Evolutionary conservation across 2,797 vertebrate species (phyloP).

Genomic region (Spea hammondii): DNA sequence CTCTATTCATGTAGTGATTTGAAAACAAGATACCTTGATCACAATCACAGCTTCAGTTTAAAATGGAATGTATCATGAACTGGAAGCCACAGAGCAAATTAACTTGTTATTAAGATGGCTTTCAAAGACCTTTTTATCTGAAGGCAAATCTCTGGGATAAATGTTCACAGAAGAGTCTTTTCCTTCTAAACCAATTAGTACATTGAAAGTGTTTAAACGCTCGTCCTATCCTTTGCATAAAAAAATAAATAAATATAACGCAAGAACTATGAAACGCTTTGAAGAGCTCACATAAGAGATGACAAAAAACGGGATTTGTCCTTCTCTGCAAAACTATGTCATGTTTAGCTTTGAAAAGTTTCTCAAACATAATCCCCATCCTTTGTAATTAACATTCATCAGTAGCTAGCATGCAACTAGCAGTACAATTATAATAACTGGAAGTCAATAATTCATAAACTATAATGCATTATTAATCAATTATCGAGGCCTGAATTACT

Average conservation of each 20-base stretch:
- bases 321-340: slow-evolving; percentile 56
- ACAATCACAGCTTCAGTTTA: slow-evolving; percentile 18
- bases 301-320: slow-evolving; percentile 59
- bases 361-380: slow-evolving; percentile 53
- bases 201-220: slow-evolving; percentile 9
- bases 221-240: slow-evolving; percentile 34
- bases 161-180: slow-evolving; percentile 38
- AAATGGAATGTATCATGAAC: slow-evolving; percentile 29
- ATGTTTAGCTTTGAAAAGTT: slow-evolving; percentile 62
- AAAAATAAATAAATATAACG: slow-evolving; percentile 12
- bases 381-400: slow-evolving; percentile 69
- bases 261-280: slow-evolving; percentile 33
- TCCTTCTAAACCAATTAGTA: slow-evolving; percentile 46
- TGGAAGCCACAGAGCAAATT: slow-evolving; percentile 32
- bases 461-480: slow-evolving; percentile 81
- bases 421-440: slow-evolving; percentile 69
- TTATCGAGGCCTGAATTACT: slow-evolving; percentile 73
- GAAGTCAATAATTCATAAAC: slow-evolving; percentile 78
- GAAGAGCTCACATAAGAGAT: slow-evolving; percentile 55
- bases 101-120: slow-evolving; percentile 36
- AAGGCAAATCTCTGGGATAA: slow-evolving; percentile 42
- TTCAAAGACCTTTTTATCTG: slow-evolving; percentile 42
- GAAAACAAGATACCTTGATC: background rate
- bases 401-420: slow-evolving; percentile 57
- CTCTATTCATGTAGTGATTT: slow-evolving; percentile 5